Conservation (phyloP, 2,797 vertebrate genomes). For the Crenichthys baileyi region DNA sequence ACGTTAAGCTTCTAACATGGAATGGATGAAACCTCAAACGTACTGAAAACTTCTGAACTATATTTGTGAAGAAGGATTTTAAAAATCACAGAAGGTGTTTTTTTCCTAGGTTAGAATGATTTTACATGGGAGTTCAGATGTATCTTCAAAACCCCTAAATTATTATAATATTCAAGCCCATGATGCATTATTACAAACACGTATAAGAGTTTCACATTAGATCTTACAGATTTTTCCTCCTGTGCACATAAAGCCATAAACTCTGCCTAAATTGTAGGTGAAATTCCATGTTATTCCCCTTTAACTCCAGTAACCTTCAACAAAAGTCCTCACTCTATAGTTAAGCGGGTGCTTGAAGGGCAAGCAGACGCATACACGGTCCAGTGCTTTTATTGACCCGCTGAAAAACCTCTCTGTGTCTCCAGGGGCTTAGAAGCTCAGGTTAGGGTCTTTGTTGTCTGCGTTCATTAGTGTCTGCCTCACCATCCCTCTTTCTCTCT, state of each 20-base stretch:
- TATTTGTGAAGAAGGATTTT: background rate
- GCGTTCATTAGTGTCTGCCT: conserved; percentile 81
- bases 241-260: conserved; percentile 7
- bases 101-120: too few species aligned
- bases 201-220: conserved; percentile 14
- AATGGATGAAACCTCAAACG: too few species aligned
- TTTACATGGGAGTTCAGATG: background rate
- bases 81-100: too few species aligned
- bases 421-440: conserved; percentile 67
- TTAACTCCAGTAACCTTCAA: conserved; percentile 75
- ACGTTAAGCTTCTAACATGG: too few species aligned
- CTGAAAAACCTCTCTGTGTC: conserved; percentile 70
- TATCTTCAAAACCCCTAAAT: background rate
- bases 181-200: conserved; percentile 22
- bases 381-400: conserved; percentile 79
- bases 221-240: conserved; percentile 17
- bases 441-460: conserved; percentile 80
- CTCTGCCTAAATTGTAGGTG: conserved; percentile 29
- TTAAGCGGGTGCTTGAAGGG: conserved; percentile 75
- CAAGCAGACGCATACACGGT: conserved; percentile 67
- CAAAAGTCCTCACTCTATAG: conserved; percentile 65
- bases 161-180: background rate
- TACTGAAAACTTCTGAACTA: too few species aligned
- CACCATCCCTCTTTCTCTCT: conserved; percentile 40
- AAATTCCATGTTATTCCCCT: conserved; percentile 54